Evolutionary conservation across 2,888 invertebrate species (phyloP).

Genomic region (Dicyrtoma fusca): DNA sequence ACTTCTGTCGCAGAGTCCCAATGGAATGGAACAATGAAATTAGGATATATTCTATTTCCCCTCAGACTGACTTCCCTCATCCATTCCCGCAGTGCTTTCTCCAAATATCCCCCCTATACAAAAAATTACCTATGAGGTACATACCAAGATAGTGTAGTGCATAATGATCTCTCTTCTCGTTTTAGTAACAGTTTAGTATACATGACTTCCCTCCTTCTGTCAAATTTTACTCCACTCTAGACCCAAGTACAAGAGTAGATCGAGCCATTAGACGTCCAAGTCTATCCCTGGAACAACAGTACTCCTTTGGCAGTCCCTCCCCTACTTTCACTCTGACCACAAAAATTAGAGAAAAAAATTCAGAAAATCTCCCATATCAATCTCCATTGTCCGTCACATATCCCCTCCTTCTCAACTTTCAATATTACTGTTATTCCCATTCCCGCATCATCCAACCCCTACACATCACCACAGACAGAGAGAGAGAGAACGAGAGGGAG

Average conservation of each 20-base stretch:
- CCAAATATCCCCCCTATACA: too few relatives aligned
- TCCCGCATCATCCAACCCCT: neutral
- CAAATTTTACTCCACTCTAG: neutral
- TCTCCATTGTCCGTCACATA: conserved; percentile 37
- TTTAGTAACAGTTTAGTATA: neutral
- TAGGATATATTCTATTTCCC: conserved; percentile 46
- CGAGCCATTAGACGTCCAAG: too few relatives aligned
- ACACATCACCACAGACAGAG: neutral
- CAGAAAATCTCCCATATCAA: conserved; percentile 44
- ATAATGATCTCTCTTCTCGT: neutral
- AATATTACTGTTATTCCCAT: neutral
- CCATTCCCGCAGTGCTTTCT: too few relatives aligned
- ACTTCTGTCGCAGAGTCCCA: conserved; percentile 16
- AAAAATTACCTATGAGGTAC: too few relatives aligned
- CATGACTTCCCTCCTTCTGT: conserved; percentile 2
- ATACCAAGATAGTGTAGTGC: too few relatives aligned
- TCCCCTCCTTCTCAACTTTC: conserved; percentile 2
- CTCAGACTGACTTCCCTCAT: conserved; percentile 34
- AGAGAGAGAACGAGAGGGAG: conserved; percentile 1
- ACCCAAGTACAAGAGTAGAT: too few relatives aligned
- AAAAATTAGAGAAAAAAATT: conserved; percentile 38
- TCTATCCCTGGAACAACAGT: too few relatives aligned
- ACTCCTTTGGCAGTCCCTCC: too few relatives aligned
- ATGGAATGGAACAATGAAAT: conserved; percentile 43
- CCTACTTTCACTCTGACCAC: too few relatives aligned